Base-by-base conservation (phyloP, 2,113 vertebrate genomes). In the Monopterus albus region DNA sequence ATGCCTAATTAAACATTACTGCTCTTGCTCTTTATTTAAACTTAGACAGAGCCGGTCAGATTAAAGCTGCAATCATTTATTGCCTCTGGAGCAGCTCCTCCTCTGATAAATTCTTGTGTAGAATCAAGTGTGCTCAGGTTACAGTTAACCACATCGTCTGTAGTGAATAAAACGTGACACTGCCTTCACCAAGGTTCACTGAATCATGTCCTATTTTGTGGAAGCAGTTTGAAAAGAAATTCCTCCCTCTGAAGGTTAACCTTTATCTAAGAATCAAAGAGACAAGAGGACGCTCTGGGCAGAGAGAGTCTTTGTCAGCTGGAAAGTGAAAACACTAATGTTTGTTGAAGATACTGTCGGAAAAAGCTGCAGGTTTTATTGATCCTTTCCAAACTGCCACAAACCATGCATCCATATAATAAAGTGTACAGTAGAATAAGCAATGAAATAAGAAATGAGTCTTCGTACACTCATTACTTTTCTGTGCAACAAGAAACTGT, bases 131-230 rank as follows among this genome's bases (percentile, higher is more conserved):
- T 25, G 17, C 52, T 70, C 39, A 70, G 65, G 56, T 71, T 42
- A 71, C 38, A 40, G 25, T 43, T 5, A 26, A 46, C 59, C 38
- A 29, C 1, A 1, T 66, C 18, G 28, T 36, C 45, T 57, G 11
- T 14, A 5, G 60, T 38, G 56, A 75, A 75, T 75, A 67, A 75
- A 75, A 71, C 39, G 75, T 70, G 55, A 11, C 49, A 23, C 25
- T 15, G 47, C 40, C 26, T 38, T 64, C n/a, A 13, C 46, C 11
- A 47, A 60, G 47, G 35, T 73, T 57, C 53, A 39, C 51, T 40
- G 52, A 55, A 52, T 52, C 35, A 18, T 2, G 7, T 64, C 23
- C 13, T 64, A 69, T 68, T 60, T 28, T 52, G 52, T 20, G 15
- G 35, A 35, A 33, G 55, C 42, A 61, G 20, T 42, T 39, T 46